Percentiles rank a stretch among this genome's conserved stretches.
Conservation (phyloP, 2,113 vertebrate species). For the Centrocercus urophasianus region DNA sequence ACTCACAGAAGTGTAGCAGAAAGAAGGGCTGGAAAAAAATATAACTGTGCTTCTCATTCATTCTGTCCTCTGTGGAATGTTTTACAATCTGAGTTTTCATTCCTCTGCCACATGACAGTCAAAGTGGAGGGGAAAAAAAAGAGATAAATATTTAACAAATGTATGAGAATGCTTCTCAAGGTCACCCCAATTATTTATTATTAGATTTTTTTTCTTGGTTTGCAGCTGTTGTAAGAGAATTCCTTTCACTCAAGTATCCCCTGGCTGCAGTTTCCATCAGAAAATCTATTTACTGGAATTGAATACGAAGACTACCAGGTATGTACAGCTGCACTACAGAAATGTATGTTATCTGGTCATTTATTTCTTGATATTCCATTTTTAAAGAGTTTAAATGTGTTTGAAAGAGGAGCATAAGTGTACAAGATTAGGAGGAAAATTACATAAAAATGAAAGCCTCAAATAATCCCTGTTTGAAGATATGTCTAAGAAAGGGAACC, state of each 20-base stretch:
- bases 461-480: not conserved
- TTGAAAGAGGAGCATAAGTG: not conserved
- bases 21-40: not conserved
- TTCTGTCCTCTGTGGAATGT: not conserved
- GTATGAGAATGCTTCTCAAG: not conserved
- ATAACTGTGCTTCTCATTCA: not conserved
- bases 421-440: not conserved
- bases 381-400: not conserved
- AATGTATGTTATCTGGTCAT: not conserved
- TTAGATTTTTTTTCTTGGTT: not conserved
- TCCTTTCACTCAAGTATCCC: not conserved
- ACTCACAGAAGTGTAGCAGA: not conserved
- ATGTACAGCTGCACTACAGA: not conserved
- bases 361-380: not conserved
- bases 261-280: not conserved
- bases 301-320: not conserved
- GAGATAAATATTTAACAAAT: not conserved
- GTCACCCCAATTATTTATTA: not conserved
- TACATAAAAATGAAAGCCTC: not conserved
- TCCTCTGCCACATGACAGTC: not conserved
- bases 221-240: conserved; percentile 3
- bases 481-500: not conserved
- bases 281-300: not conserved
- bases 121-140: not conserved
- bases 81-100: not conserved